Evolutionary conservation across 2,113 vertebrate species (phyloP), one percentile per base, ranked within the genome.

Genomic region (Tylochromis polylepis): DNA sequence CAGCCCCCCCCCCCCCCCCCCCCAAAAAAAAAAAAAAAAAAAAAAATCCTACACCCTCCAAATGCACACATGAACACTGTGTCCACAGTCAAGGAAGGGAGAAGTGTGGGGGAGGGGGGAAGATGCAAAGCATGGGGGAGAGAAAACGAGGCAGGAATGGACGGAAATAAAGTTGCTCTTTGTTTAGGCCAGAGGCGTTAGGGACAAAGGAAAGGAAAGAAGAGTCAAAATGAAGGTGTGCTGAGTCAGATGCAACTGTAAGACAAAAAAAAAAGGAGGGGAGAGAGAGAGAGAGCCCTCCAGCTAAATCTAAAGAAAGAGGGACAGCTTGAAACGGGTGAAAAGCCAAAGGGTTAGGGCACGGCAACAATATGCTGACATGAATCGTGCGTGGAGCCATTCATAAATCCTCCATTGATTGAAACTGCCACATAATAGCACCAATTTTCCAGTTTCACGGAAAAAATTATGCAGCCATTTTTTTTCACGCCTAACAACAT

Each of bases 41-140:
- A 15, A 46, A 38, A 65, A 38, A 22, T 22, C 65, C 65, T 70
- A 24, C 65, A 72, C 38, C 38, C 82, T 90, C 90, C 72, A 89
- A 88, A 93, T 88, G 85, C 91, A 92, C 91, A 92, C 91, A 94
- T 92, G 91, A 94, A 91, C 92, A 93, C 90, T 90, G 89, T 93
- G 92, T 95, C 93, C 94, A 94, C 55, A 91, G 93, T 89, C 82
- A 91, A 88, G 88, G 67, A 91, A 88, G 87, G 59, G 81, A 89
- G 86, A 62, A 8, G 81, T 41, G 85, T 87, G 94, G 90, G 91
- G 90, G 92, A 90, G 90, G 89, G 88, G 89, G 79, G 8, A 51
- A 38, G 87, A 88, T 84, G 88, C 82, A 90, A 84, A 89, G 46
- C 53, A n/a, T 14, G 46, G 43, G 59, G 27, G 9, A 67, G 11